These are phyloP conservation scores for Drosophila lacteicornis DNA, from an alignment of 1,140 invertebrate species.

Conservation along the genomic window DNA sequence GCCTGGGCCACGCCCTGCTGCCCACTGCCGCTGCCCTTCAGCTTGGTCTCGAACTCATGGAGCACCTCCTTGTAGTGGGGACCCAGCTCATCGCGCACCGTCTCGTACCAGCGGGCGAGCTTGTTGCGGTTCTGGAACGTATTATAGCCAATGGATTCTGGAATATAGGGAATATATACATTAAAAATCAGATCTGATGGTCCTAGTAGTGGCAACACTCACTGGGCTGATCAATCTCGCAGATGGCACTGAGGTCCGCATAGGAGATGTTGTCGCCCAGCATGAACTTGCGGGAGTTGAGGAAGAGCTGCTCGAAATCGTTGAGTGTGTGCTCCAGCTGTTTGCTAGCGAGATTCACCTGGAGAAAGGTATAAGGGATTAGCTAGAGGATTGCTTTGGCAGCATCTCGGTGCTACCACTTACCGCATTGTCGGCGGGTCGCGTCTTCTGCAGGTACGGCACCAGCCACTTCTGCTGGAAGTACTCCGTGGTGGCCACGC, in stretches of 20 bases:
- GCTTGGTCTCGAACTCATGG: conserved; percentile 71
- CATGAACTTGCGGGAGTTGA: conserved; percentile 88
- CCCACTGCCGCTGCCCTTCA: conserved; percentile 55
- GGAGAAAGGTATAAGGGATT: not conserved
- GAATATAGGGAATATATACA: not conserved
- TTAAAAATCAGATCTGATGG: not conserved
- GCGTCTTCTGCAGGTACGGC: conserved; percentile 85
- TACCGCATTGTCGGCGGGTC: conserved; percentile 66
- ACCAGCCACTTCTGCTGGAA: conserved; percentile 88
- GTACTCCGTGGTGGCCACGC: conserved; percentile 89
- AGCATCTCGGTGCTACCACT: no score
- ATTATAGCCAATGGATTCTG: conserved; percentile 88
- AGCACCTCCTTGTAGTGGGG: conserved; percentile 80
- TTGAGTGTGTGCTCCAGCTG: conserved; percentile 87
- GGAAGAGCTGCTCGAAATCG: conserved; percentile 88
- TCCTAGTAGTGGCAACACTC: conserved; percentile 66
- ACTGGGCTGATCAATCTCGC: conserved; percentile 93
- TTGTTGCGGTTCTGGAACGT: conserved; percentile 86
- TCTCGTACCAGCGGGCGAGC: conserved; percentile 88
- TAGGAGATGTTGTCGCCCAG: conserved; percentile 89
- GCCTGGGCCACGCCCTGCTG: conserved; percentile 65
- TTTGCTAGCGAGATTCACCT: conserved; percentile 85
- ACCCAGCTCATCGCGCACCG: conserved; percentile 86
- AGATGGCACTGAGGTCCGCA: conserved; percentile 92
- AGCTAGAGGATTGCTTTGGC: no score